These are phyloP conservation scores for Ganaspis brasiliensis DNA, from an alignment of 2,888 invertebrate genomes.

Conservation along the genomic window DNA sequence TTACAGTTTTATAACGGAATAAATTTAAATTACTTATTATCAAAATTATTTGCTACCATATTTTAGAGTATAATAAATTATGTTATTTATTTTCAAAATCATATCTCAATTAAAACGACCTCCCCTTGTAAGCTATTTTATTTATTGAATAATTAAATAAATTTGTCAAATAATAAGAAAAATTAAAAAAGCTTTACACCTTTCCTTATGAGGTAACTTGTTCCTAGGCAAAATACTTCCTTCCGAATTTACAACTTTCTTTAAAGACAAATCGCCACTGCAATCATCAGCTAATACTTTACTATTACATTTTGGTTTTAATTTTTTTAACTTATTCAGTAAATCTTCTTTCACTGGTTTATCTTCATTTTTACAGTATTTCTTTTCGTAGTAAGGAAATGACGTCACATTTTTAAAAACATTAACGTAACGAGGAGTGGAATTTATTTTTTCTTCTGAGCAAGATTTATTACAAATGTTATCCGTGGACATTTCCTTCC, in stretches of 20 bases:
- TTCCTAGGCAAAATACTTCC: background rate
- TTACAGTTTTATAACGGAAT: no score
- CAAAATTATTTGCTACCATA: no score
- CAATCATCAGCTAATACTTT: slow-evolving; percentile 25
- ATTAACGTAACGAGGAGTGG: background rate
- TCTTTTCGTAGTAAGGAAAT: background rate
- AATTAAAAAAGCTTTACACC: background rate
- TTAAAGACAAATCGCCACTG: background rate
- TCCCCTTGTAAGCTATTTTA: no score
- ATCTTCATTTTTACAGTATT: background rate
- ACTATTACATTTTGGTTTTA: slow-evolving; percentile 46
- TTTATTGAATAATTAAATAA: no score
- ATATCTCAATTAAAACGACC: no score
- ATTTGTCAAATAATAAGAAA: no score
- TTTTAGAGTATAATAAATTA: no score
- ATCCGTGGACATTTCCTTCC: background rate
- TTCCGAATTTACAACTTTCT: background rate
- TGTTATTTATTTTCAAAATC: no score
- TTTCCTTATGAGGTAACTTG: background rate
- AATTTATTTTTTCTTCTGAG: background rate
- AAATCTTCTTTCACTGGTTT: slow-evolving; percentile 48
- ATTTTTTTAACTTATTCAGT: slow-evolving; percentile 52
- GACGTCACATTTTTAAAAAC: background rate
- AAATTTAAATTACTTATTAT: no score
- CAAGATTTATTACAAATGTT: background rate